Conservation (phyloP, 2,797 vertebrate species). For the Poeciliopsis infans region DNA sequence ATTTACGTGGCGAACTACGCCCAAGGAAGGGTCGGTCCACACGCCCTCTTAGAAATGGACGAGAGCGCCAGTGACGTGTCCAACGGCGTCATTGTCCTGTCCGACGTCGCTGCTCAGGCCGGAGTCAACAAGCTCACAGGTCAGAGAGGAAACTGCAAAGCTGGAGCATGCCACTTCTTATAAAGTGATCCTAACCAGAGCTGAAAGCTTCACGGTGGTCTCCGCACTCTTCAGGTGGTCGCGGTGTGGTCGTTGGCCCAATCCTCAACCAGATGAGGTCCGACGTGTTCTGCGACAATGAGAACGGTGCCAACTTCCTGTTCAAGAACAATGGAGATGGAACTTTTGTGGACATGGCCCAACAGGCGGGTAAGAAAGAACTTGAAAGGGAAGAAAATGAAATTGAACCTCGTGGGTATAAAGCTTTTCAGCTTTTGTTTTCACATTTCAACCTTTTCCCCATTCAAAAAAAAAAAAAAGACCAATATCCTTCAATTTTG, state of each 20-base stretch:
- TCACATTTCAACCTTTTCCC: background rate
- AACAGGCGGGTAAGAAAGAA: slow-evolving; percentile 80
- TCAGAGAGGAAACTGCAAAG: slow-evolving; percentile 51
- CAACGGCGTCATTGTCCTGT: slow-evolving; percentile 85
- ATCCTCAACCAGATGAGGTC: slow-evolving; percentile 87
- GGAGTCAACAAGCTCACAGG: slow-evolving; percentile 93
- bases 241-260: slow-evolving; percentile 92
- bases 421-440: background rate
- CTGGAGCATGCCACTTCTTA: background rate
- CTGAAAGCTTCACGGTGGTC: background rate
- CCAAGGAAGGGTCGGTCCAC: slow-evolving; percentile 87
- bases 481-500: too few relatives aligned
- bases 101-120: slow-evolving; percentile 84
- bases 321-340: slow-evolving; percentile 91
- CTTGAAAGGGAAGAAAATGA: background rate
- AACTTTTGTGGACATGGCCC: slow-evolving; percentile 85
- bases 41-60: slow-evolving; percentile 93
- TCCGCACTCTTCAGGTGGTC: slow-evolving; percentile 81
- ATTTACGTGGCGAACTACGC: slow-evolving; percentile 96
- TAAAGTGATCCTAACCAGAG: background rate
- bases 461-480: too few relatives aligned
- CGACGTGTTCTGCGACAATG: slow-evolving; percentile 95
- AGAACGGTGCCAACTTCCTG: slow-evolving; percentile 94
- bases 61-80: slow-evolving; percentile 86
- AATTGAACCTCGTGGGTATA: background rate